A percentile compares a stretch with the other conserved stretches of the same genome.
These are phyloP conservation scores for Cephus runcator DNA, from an alignment of 2,888 invertebrate species.

Conservation along the genomic window DNA sequence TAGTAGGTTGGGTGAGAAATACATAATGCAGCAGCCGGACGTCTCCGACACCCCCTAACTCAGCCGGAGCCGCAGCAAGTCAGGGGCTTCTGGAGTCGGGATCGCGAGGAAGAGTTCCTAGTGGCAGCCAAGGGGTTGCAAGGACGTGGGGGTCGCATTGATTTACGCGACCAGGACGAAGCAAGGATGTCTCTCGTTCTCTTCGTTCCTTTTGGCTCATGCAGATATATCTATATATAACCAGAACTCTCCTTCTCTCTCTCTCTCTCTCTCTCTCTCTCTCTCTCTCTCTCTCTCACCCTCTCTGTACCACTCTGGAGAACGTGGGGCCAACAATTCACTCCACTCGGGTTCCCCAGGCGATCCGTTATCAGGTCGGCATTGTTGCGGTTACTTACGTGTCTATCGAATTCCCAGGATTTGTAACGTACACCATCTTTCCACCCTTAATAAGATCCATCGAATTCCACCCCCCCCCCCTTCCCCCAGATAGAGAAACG, in stretches of 20 bases:
- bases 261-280: no score
- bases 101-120: constrained; percentile 13
- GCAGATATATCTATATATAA: neutral
- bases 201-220: neutral
- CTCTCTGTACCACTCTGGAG: neutral
- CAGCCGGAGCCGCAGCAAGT: constrained; percentile 37
- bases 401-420: constrained; percentile 39
- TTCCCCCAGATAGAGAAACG: no score
- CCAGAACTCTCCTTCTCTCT: no score
- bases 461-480: no score
- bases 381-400: constrained; percentile 61
- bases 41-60: constrained; percentile 63
- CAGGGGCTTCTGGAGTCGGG: constrained; percentile 19
- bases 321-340: constrained; percentile 62
- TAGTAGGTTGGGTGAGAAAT: constrained; percentile 55
- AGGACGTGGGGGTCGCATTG: constrained; percentile 56
- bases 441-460: no score
- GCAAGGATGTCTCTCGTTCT: constrained; percentile 54
- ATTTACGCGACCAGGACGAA: constrained; percentile 58
- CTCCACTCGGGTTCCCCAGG: constrained; percentile 60
- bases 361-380: constrained; percentile 60
- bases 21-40: constrained; percentile 66
- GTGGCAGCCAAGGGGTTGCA: constrained; percentile 19
- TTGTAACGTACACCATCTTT: constrained; percentile 21
- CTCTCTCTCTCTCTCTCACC: no score